Conservation (phyloP, 1,140 invertebrate genomes). For the Pseudomyrmex flavicornis region DNA sequence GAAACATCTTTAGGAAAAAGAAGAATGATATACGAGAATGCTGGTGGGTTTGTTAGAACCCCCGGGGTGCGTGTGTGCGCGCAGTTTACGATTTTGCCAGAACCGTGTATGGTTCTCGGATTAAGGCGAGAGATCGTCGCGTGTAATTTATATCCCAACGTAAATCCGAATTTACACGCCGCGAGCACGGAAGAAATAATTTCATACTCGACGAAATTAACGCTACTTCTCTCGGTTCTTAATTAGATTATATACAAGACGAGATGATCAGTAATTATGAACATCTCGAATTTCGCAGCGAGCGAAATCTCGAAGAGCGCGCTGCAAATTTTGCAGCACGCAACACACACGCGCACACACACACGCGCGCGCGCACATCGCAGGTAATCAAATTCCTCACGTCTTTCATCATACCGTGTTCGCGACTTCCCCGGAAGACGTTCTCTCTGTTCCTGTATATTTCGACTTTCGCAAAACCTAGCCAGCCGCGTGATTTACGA, state of each 20-base stretch:
- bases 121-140: slow-evolving; percentile 51
- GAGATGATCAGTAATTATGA: slow-evolving; percentile 23
- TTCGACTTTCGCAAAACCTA: slow-evolving; percentile 65
- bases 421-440: slow-evolving; percentile 47
- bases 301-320: too few relatives aligned
- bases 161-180: slow-evolving; percentile 41
- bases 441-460: slow-evolving; percentile 46
- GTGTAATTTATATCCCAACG: slow-evolving; percentile 37
- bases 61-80: neutral
- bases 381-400: neutral
- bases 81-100: slow-evolving; percentile 41
- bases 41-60: neutral
- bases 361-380: neutral
- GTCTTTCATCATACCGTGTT: slow-evolving; percentile 38
- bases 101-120: slow-evolving; percentile 24
- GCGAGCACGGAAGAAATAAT: slow-evolving; percentile 27
- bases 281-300: neutral
- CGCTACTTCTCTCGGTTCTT: neutral
- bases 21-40: slow-evolving; percentile 25
- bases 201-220: slow-evolving; percentile 29
- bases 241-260: slow-evolving; percentile 15
- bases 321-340: too few relatives aligned
- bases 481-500: slow-evolving; percentile 64
- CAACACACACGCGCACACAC: too few relatives aligned
- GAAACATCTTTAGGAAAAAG: neutral